Base-by-base conservation (phyloP, 2,797 vertebrate species). In the Semaprochilodus insignis region DNA sequence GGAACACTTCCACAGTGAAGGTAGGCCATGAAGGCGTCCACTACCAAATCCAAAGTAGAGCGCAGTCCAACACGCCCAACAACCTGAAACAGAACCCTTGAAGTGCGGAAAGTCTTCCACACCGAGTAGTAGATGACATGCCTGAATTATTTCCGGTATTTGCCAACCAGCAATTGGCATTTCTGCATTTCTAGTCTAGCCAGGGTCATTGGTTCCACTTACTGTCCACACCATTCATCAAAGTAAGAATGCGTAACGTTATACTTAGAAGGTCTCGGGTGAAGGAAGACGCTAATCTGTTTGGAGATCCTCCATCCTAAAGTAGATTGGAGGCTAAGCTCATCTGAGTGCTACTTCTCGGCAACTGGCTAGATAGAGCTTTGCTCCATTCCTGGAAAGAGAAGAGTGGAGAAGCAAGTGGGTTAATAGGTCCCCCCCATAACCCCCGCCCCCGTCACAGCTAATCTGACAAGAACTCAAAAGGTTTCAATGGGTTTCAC, bases 391-490 rank as follows among this genome's bases (percentile, higher is more conserved):
- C 54, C 2, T 74, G 73, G 54, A 74, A 74, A 59, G 34, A 57
- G 72, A 59, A 59, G 66, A 48, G 23, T 17, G 63, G 74, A 27
- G 23, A 71, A 48, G 48, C 60, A 40, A 63, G 71, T 75, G 59
- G 71, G 71, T 62, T 84, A 81, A 78, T 36, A 71, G 63, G n/a
- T 19, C 13, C 27, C 27, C 16, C 27, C 62, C 14, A 0, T 54
- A 60, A 52, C 36, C n/a, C n/a, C n/a, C n/a, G n/a, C n/a, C n/a
- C 44, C 44, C 10, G 63, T 79, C 81, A 76, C 71, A 27, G 13
- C 25, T 83, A 76, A 73, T 83, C 77, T 74, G 57, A 63, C 85
- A 81, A 74, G 62, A 62, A 78, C 44, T 67, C 63, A 23, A 31
- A n/a, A 31, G 31, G 65, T 81, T 44, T 72, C 48, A 54, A 31